Evolutionary conservation across 2,888 invertebrate genomes (phyloP).

Genomic region (Plagodis dolabraria): DNA sequence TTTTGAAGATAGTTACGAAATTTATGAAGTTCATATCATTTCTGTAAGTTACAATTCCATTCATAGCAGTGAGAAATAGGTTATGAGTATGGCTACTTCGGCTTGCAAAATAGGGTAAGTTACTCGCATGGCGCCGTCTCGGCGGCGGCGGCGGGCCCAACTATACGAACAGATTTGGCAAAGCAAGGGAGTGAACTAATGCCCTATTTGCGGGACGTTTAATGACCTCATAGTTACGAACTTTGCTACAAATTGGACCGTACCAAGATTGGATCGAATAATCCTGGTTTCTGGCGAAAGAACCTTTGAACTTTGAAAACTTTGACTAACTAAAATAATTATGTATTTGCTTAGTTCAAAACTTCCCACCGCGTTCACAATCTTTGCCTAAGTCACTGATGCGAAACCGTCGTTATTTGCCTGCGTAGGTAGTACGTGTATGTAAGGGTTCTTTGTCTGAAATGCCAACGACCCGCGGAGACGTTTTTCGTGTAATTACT

Average conservation of each 20-base stretch:
- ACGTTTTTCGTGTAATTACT: slow-evolving; percentile 55
- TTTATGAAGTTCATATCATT: slow-evolving; percentile 25
- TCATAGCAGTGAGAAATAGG: slow-evolving; percentile 59
- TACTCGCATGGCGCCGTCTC: slow-evolving; percentile 46
- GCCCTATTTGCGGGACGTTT: slow-evolving; percentile 53
- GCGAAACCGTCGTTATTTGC: slow-evolving; percentile 23
- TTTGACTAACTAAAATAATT: slow-evolving; percentile 27
- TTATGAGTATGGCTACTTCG: slow-evolving; percentile 43
- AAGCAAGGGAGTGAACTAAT: slow-evolving; percentile 49
- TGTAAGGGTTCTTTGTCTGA: slow-evolving; percentile 32
- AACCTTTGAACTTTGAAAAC: slow-evolving; percentile 26
- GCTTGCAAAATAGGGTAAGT: slow-evolving; percentile 53
- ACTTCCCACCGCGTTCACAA: slow-evolving; percentile 14
- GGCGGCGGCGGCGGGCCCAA: slow-evolving; percentile 36
- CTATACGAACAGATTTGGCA: slow-evolving; percentile 51
- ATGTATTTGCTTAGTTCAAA: slow-evolving; percentile 15
- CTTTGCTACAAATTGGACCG: slow-evolving; percentile 37
- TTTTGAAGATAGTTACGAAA: slow-evolving; percentile 1
- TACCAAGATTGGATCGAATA: slow-evolving; percentile 29
- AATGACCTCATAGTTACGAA: slow-evolving; percentile 48
- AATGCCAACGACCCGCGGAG: slow-evolving; percentile 39
- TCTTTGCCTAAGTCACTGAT: slow-evolving; percentile 20
- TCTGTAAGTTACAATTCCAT: slow-evolving; percentile 26
- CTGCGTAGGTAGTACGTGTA: slow-evolving; percentile 15
- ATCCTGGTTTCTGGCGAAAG: slow-evolving; percentile 30